phyloP scores from a whole-genome alignment of 2,797 vertebrate genomes.

The Hydrolagus colliei region DNA sequence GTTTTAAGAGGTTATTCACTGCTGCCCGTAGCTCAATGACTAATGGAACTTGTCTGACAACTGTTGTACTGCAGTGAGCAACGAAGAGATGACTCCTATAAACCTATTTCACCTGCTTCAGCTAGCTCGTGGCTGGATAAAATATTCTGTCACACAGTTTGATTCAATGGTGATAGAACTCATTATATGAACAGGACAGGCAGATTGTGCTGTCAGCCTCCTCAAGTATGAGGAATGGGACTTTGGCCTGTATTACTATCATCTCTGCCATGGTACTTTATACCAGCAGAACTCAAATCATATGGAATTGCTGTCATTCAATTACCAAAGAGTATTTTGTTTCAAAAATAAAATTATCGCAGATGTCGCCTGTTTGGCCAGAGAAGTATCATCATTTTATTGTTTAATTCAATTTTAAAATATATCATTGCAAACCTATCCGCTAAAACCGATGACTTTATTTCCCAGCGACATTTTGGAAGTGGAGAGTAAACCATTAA shows the following conservation, averaged over 20 bases:
- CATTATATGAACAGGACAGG: background rate
- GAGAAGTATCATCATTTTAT: no score
- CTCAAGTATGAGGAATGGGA: background rate
- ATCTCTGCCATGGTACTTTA: background rate
- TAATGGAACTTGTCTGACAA: background rate
- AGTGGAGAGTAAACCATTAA: no score
- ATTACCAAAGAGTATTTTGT: background rate
- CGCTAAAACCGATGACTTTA: no score
- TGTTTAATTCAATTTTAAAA: no score
- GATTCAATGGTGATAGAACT: background rate
- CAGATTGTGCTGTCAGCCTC: background rate
- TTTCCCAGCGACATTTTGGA: no score
- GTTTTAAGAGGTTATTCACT: background rate
- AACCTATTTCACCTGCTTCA: background rate
- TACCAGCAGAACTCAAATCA: background rate
- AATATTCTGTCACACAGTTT: background rate
- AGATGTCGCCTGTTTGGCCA: background rate
- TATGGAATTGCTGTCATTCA: background rate
- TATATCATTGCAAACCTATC: no score
- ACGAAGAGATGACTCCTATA: background rate
- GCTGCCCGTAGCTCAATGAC: background rate
- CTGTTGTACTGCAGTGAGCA: background rate
- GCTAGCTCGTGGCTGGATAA: background rate
- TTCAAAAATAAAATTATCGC: background rate
- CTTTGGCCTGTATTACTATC: background rate